Conservation (phyloP, 2,797 vertebrate species). For the Sardinella longiceps region DNA sequence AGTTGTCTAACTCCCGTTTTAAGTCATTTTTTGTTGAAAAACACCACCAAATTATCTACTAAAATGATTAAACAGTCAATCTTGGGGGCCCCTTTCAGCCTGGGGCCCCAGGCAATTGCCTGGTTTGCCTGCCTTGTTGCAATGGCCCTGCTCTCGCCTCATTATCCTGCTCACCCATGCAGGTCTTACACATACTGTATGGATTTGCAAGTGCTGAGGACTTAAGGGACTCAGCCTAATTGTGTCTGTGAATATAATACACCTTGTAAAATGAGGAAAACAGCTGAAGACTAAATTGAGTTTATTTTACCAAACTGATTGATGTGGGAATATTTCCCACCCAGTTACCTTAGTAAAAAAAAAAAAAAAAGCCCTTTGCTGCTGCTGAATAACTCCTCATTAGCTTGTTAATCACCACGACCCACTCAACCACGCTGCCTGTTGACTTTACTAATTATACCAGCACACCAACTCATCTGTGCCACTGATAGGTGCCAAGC, state of each 20-base stretch:
- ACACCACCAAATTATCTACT: too few relatives aligned
- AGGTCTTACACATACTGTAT: not conserved
- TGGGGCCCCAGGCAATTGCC: too few relatives aligned
- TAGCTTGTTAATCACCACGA: not conserved
- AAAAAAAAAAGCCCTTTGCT: not conserved
- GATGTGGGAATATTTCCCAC: not conserved
- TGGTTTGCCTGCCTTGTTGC: too few relatives aligned
- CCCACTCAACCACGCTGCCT: not conserved
- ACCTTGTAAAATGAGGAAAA: not conserved
- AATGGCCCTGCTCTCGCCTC: not conserved
- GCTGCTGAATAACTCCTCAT: not conserved
- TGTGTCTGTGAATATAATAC: not conserved
- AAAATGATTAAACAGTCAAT: too few relatives aligned
- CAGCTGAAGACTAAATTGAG: not conserved
- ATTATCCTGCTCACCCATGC: not conserved
- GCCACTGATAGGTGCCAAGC: not conserved
- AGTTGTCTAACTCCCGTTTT: too few relatives aligned
- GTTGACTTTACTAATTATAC: slow-evolving; percentile 24
- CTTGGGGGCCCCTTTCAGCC: too few relatives aligned
- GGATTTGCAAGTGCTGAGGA: not conserved
- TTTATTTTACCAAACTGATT: not conserved
- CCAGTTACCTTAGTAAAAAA: not conserved
- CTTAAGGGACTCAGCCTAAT: not conserved
- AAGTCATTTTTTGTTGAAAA: too few relatives aligned
- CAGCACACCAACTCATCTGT: not conserved